Evolutionary conservation across 2,113 vertebrate species (phyloP).

Genomic region (Peromyscus polionotus): DNA sequence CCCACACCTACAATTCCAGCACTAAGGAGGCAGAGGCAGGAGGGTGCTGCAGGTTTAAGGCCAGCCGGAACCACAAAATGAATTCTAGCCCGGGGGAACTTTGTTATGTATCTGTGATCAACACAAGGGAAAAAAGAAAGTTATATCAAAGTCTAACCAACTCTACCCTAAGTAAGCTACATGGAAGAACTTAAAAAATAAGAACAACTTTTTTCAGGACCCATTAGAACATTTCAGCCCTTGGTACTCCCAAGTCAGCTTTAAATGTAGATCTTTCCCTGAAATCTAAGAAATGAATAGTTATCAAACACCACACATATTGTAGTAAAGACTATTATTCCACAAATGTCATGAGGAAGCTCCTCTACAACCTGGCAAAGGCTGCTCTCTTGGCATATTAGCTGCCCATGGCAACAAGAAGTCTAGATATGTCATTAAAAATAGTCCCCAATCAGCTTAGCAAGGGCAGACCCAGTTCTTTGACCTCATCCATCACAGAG

Average conservation of each 20-base stretch:
- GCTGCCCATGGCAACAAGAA: constrained; percentile 1
- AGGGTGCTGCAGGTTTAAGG: not conserved
- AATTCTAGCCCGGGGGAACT: not conserved
- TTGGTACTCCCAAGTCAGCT: not conserved
- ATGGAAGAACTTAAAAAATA: not conserved
- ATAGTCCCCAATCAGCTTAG: not conserved
- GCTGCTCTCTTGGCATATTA: not conserved
- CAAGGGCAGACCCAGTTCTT: constrained; percentile 6
- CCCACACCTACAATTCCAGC: not conserved
- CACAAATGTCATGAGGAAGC: not conserved
- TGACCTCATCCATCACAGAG: not conserved
- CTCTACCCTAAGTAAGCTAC: not conserved
- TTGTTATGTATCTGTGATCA: not conserved
- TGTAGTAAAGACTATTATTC: not conserved
- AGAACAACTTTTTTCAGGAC: not conserved
- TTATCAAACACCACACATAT: not conserved
- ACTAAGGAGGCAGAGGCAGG: not conserved
- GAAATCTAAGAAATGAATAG: constrained; percentile 15
- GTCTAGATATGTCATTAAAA: constrained; percentile 31
- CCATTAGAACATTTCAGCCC: not conserved
- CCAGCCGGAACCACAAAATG: not conserved
- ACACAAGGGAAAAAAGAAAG: not conserved
- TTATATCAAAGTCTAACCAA: not conserved
- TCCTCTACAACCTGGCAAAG: not conserved
- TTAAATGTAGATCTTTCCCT: constrained; percentile 40